A percentile compares a stretch with the other conserved stretches of the same genome.
Conservation (phyloP, 2,113 vertebrate genomes). For the Cercocebus atys region DNA sequence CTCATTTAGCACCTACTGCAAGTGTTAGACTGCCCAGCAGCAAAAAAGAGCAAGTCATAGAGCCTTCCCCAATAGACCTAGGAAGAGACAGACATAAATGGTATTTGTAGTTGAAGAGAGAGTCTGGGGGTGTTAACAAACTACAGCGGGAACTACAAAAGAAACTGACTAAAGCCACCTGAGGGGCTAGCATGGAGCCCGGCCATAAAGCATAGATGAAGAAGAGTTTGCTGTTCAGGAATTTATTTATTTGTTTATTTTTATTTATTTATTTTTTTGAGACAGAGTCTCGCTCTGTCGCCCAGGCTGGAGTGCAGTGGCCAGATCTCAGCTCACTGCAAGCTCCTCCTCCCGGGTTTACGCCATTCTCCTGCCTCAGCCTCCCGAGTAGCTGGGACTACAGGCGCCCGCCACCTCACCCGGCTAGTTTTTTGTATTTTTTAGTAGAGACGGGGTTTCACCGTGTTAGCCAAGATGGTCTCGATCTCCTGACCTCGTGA, state of each 20-base stretch:
- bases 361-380: no score
- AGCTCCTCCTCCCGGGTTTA: no score
- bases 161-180: not conserved
- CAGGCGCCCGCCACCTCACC: no score
- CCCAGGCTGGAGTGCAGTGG: no score
- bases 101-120: not conserved
- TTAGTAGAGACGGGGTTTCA: no score
- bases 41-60: not conserved
- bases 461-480: no score
- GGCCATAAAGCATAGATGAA: not conserved
- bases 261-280: no score
- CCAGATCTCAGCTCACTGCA: no score
- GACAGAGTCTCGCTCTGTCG: no score
- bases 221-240: not conserved
- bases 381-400: no score
- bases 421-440: no score
- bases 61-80: not conserved
- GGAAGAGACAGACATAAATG: not conserved
- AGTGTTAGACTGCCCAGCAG: not conserved
- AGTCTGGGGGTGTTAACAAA: not conserved
- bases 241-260: not conserved
- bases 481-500: no score
- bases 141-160: not conserved
- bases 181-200: not conserved
- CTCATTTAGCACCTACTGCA: not conserved